Base-by-base conservation (phyloP, 2,888 invertebrate genomes). In the Epinotia ramella region DNA sequence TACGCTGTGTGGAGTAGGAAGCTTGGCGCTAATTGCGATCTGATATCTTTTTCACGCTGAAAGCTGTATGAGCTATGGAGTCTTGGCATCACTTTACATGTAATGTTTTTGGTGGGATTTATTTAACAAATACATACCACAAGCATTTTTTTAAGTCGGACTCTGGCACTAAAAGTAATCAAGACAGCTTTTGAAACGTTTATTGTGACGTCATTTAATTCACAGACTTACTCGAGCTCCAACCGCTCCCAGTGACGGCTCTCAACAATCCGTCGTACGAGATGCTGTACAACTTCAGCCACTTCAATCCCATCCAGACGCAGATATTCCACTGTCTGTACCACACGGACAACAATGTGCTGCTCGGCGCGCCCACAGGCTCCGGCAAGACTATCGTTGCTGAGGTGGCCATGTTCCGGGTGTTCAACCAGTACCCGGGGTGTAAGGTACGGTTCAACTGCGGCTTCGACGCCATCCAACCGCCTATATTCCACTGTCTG, bases 371-470 rank as follows among this genome's bases (percentile, higher is more conserved):
- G 0, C 99, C 99, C 0, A 99, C 99, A 0, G 98, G 98, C 0
- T 99, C 99, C 0, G 99, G 99, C 56, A 99, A 99, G 95, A 99
- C 99, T 0, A 98, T 99, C 65, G 99, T 98, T 0, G 99, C 99
- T 0, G 99, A 99, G 91, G 96, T 99, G 40, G 99, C 99, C 60
- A 99, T 99, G 94, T 98, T 99, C 84, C 95, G 99, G 71, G 97
- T 98, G 0, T 98, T 99, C 83, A 96, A 96, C 78, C 95, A 96
- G 77, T 96, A 97, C 84, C 98, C 98, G 0, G 95, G 96, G 3
- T 95, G 96, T 79, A 98, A 98, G 95, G 97, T 96, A 82, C 81
- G 79, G 13, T 65, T 40, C 12, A 56, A 44, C n/a, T 12, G 3
- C 4, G 13, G 3, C 13, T 40, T 40, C 44, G 2, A 44, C 20